Percentiles rank a stretch among this genome's conserved stretches.
Evolutionary conservation across 2,888 invertebrate species (phyloP).

Genomic region (Diarsia mendica): DNA sequence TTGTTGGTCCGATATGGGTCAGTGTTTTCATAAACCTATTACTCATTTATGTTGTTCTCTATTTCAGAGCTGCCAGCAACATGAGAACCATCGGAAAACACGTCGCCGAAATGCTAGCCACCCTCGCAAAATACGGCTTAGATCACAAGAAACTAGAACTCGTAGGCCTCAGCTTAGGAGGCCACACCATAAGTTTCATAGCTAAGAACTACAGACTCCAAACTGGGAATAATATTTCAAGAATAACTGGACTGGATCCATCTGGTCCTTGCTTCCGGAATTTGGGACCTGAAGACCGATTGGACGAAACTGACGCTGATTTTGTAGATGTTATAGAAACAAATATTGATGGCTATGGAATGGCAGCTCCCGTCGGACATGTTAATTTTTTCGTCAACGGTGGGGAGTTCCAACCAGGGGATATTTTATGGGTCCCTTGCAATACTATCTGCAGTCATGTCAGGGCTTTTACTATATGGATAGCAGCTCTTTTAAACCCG

Average conservation of each 20-base stretch:
- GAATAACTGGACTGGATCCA: slow-evolving; percentile 79
- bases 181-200: slow-evolving; percentile 80
- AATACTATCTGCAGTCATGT: slow-evolving; percentile 74
- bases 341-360: slow-evolving; percentile 82
- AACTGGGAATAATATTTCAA: slow-evolving; percentile 77
- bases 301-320: slow-evolving; percentile 81
- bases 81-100: slow-evolving; percentile 76
- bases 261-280: slow-evolving; percentile 83
- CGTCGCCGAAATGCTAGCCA: slow-evolving; percentile 78
- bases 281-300: slow-evolving; percentile 76
- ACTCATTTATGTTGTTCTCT: background rate
- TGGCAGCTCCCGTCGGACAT: slow-evolving; percentile 82
- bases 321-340: slow-evolving; percentile 80
- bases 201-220: slow-evolving; percentile 76
- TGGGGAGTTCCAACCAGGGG: slow-evolving; percentile 79
- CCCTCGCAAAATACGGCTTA: slow-evolving; percentile 74
- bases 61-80: slow-evolving; percentile 78
- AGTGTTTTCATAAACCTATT: background rate
- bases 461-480: slow-evolving; percentile 72
- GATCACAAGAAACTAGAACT: slow-evolving; percentile 79
- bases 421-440: slow-evolving; percentile 72
- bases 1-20: too few relatives aligned
- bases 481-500: slow-evolving; percentile 72
- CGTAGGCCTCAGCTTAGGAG: slow-evolving; percentile 81
- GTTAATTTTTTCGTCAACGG: slow-evolving; percentile 84